Conservation (phyloP, 2,113 vertebrate species). For the Bagarius yarrelli region DNA sequence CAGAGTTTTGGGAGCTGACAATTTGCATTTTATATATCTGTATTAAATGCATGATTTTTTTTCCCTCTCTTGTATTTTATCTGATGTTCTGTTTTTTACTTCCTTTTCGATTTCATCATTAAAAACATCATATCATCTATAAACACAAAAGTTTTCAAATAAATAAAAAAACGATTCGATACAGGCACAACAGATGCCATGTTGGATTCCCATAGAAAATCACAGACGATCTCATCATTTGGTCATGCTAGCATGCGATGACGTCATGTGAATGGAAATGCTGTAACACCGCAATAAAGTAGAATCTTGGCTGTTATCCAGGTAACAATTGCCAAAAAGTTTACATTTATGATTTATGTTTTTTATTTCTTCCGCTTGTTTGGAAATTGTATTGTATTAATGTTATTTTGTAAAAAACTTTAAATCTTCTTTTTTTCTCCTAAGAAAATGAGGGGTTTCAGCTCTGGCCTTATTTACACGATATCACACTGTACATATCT, state of each 20-base stretch:
- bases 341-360: neutral
- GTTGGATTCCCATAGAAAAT: neutral
- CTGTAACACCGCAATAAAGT: too few relatives aligned
- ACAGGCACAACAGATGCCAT: neutral
- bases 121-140: neutral
- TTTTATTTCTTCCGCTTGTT: too few relatives aligned
- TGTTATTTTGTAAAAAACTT: too few relatives aligned
- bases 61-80: neutral
- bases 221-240: neutral
- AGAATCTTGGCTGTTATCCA: too few relatives aligned
- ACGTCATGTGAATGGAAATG: neutral
- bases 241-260: too few relatives aligned
- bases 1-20: neutral
- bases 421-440: neutral
- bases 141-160: neutral
- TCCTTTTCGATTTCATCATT: neutral
- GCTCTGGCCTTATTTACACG: neutral
- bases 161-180: too few relatives aligned
- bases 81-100: neutral
- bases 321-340: neutral
- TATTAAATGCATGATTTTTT: neutral
- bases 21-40: neutral
- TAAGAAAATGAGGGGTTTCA: neutral
- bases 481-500: too few relatives aligned
- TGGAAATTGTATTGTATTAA: too few relatives aligned